Evolutionary conservation across 1,140 invertebrate species (phyloP).

Genomic region (Formica selysi): DNA sequence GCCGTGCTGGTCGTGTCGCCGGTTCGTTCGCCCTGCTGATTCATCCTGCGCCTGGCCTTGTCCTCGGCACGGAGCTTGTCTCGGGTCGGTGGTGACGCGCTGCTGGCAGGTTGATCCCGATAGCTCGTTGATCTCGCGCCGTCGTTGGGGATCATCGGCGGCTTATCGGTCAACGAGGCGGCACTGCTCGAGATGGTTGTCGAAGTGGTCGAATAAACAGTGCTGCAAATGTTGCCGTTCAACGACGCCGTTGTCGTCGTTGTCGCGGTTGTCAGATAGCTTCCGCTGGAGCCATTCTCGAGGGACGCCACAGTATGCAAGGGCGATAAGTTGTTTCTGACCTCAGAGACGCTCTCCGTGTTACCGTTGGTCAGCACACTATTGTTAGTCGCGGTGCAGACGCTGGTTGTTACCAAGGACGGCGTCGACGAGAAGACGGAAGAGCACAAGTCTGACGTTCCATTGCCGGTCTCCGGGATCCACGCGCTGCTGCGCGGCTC

Average conservation of each 20-base stretch:
- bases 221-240: slow-evolving; percentile 39
- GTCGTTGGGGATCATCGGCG: slow-evolving; percentile 79
- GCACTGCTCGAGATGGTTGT: slow-evolving; percentile 30
- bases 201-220: slow-evolving; percentile 52
- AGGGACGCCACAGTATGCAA: slow-evolving; percentile 70
- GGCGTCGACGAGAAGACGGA: slow-evolving; percentile 73
- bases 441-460: slow-evolving; percentile 72
- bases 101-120: slow-evolving; percentile 89
- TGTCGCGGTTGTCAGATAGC: slow-evolving; percentile 59
- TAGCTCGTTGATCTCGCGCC: slow-evolving; percentile 80
- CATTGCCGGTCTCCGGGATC: slow-evolving; percentile 75
- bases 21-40: slow-evolving; percentile 80
- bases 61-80: slow-evolving; percentile 91
- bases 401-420: slow-evolving; percentile 67
- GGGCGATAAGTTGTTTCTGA: slow-evolving; percentile 72
- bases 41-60: slow-evolving; percentile 87
- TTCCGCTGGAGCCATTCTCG: slow-evolving; percentile 78
- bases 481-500: slow-evolving; percentile 81
- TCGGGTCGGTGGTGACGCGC: slow-evolving; percentile 90
- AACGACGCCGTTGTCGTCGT: slow-evolving; percentile 56
- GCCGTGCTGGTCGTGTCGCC: slow-evolving; percentile 65
- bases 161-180: slow-evolving; percentile 76
- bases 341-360: slow-evolving; percentile 63
- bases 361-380: slow-evolving; percentile 73
- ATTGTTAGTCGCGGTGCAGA: slow-evolving; percentile 67